Base-by-base conservation (phyloP, 2,888 invertebrate species). In the Limenitis arthemis region DNA sequence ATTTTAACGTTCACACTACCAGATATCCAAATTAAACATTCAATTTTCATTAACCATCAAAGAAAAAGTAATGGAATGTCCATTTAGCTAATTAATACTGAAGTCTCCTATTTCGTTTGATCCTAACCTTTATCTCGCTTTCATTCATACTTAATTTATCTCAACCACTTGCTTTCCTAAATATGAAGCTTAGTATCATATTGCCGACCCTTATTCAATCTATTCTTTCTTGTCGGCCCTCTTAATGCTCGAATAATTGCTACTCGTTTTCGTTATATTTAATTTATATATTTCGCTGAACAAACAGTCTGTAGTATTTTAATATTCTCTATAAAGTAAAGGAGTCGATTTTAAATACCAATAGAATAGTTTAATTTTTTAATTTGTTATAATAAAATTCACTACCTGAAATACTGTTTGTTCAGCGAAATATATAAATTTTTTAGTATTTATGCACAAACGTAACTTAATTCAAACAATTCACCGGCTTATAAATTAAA, bases 401-500 rank as follows among this genome's bases (percentile, higher is more conserved):
- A 31, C 12, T 6, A 37, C 44, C 20, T 39, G 11, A 33, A 11
- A 30, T 46, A 5, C 34, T 9, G 3, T 38, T 30, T 12, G 29
- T 37, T 12, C 8, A 29, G 36, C 31, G 41, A 39, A 41, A 44
- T 12, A 41, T 37, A n/a, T 20, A 9, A 31, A 20, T 53, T 49
- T 41, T 28, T 49, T 49, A 40, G 44, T 48, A 44, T 47, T n/a
- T 51, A 48, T 52, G 47, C 49, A 49, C 31, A 32, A 36, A 47
- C 20, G 30, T 53, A 43, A 50, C 43, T 47, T 40, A 43, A 36
- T 53, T 43, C 20, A 53, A 52, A 40, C 52, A 55, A 52, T 49
- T 53, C 33, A 51, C 49, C 38, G 39, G 42, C 49, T 47, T 47
- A 52, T 34, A 47, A 55, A 53, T 55, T 53, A 49, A 49, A 53